phyloP scores from a whole-genome alignment of 2,888 invertebrate genomes.

The Pseudococcus viburni region DNA sequence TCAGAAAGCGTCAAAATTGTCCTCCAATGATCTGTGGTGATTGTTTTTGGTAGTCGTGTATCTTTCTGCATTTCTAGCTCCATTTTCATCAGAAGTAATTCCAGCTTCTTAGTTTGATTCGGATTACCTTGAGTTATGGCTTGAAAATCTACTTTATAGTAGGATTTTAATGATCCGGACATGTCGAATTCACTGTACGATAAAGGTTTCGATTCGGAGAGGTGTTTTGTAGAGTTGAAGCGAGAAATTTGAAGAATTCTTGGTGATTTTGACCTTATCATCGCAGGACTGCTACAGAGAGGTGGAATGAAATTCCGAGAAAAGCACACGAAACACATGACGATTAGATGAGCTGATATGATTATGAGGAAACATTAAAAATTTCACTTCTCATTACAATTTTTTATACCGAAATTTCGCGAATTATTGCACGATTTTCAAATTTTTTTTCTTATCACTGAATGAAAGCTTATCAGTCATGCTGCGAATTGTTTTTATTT shows the following conservation, averaged over 20 bases:
- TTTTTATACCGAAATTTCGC: too few relatives aligned
- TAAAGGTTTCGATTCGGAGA: background rate
- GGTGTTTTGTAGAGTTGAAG: background rate
- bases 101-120: slow-evolving; percentile 77
- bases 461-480: too few relatives aligned
- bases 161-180: background rate
- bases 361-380: background rate
- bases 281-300: background rate
- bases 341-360: background rate
- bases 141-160: slow-evolving; percentile 68
- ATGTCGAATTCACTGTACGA: background rate
- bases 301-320: background rate
- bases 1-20: slow-evolving; percentile 74
- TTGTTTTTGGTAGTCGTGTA: slow-evolving; percentile 75
- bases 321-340: background rate
- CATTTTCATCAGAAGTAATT: slow-evolving; percentile 82
- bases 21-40: slow-evolving; percentile 78
- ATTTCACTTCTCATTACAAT: background rate
- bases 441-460: too few relatives aligned
- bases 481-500: too few relatives aligned
- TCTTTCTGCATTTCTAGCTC: slow-evolving; percentile 84
- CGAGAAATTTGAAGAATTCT: background rate
- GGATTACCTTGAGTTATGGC: slow-evolving; percentile 74
- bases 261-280: background rate
- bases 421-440: too few relatives aligned